Evolutionary conservation across 2,888 invertebrate species (phyloP), one percentile per base, ranked within the genome.

Genomic region (Melanostoma scalare): DNA sequence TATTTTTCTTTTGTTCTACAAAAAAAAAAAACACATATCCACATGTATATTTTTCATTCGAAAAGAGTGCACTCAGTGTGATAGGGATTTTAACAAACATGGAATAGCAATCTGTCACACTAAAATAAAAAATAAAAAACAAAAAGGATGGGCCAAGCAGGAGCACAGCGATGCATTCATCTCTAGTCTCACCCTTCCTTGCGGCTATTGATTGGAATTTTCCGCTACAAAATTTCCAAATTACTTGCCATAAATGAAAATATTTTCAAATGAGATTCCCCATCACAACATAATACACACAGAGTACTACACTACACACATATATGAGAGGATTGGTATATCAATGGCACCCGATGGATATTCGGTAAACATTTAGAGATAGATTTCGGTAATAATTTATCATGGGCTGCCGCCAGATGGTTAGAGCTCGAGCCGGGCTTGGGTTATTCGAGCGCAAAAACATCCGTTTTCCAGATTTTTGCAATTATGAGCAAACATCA

Each of bases 341-440:
- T 10, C 3, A 35, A 61, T 50, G 40, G 35, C 36, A 36, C 10
- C 10, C 36, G 8, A 58, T 50, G 31, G 10, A 40, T 52, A 80
- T 75, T 42, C 44, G 44, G 42, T 42, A 73, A 82, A 50, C 67
- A 77, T 77, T 77, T 77, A 55, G 77, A 82, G 72, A 82, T 81
- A 72, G 42, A 82, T 68, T 80, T 82, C 52, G 61, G 56, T 72
- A 72, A 77, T 77, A 63, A 77, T 82, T 77, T 77, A 77, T 68
- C 52, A 72, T 55, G 48, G 50, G n/a, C 9, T 40, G 65, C 58
- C 58, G 3, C 6, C 55, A 55, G 20, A 10, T 55, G 61, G 36
- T 63, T 50, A n/a, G 38, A 50, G 48, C 6, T 6, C 1, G 31
- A 10, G 3, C 10, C 10, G 10, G 48, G 42, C 38, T 48, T 9